Conservation (phyloP, 92 coral and sea anemone genomes). For the Pocillopora meandrina region DNA sequence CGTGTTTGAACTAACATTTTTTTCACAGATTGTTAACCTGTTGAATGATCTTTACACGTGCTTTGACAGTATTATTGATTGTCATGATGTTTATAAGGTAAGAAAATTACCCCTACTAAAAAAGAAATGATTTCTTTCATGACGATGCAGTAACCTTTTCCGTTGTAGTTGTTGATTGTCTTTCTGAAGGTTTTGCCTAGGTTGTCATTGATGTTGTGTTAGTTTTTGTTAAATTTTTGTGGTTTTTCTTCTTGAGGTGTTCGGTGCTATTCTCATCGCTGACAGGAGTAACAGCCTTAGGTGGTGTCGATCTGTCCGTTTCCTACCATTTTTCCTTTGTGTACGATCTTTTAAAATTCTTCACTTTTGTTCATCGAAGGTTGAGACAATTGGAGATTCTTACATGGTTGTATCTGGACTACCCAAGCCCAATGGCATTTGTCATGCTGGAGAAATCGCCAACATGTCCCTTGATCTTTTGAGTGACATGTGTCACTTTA, state of each 20-base stretch:
- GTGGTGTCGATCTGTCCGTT: too few species aligned
- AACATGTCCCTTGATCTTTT: constrained; percentile 83
- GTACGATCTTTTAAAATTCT: neutral
- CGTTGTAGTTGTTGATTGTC: neutral
- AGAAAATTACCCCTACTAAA: neutral
- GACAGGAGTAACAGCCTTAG: too few species aligned
- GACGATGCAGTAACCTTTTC: neutral
- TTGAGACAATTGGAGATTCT: constrained; percentile 89
- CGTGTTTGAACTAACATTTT: neutral
- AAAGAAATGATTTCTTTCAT: neutral
- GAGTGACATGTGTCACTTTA: constrained; percentile 73
- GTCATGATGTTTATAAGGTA: constrained; percentile 90
- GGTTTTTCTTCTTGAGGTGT: too few species aligned
- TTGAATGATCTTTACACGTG: constrained; percentile 89
- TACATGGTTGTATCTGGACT: constrained; percentile 92
- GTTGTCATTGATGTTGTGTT: too few species aligned
- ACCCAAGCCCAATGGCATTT: constrained; percentile 69
- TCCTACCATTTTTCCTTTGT: neutral
- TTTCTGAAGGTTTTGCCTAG: neutral
- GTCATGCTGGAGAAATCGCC: constrained; percentile 87
- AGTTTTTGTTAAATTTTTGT: too few species aligned
- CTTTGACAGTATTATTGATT: constrained; percentile 76
- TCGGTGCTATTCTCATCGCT: too few species aligned
- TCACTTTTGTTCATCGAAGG: constrained; percentile 32
- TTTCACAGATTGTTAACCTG: constrained; percentile 73